phyloP scores from a whole-genome alignment of 2,797 vertebrate species.

The Rousettus madagascariensis region DNA sequence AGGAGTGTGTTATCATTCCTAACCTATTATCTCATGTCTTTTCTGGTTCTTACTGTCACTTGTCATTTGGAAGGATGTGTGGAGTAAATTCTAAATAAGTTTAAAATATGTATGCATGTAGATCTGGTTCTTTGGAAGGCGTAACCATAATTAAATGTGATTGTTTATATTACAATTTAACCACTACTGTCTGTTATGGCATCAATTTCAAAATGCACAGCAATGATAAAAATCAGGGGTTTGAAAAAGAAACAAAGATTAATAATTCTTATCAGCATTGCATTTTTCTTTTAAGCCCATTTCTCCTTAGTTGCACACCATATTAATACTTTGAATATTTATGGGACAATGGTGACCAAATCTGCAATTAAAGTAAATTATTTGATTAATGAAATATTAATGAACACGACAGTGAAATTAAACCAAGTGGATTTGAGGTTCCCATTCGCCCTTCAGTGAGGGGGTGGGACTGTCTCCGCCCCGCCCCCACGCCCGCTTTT shows the following conservation, averaged over 20 bases:
- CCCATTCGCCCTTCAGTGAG: background rate
- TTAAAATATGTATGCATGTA: background rate
- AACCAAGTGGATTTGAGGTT: background rate
- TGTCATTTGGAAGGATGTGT: conserved; percentile 48
- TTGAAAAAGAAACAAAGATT: background rate
- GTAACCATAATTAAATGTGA: background rate
- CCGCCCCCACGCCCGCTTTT: fast-evolving
- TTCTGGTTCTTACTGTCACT: conserved; percentile 33
- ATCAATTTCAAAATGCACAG: background rate
- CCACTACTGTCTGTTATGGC: background rate
- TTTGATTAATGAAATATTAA: conserved; percentile 30
- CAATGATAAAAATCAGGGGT: background rate
- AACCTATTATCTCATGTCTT: conserved; percentile 5
- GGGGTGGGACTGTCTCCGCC: fast-evolving
- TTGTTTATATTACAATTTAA: background rate
- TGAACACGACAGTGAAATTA: background rate
- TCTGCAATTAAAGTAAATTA: conserved; percentile 6
- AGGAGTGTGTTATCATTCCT: background rate
- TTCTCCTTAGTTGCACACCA: background rate
- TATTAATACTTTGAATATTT: conserved; percentile 13
- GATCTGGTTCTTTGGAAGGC: background rate
- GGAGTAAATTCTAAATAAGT: conserved; percentile 41
- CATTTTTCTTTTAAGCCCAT: background rate
- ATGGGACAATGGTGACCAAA: background rate
- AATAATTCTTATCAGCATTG: background rate